Percentiles rank a stretch among this genome's conserved stretches.
These are phyloP conservation scores for Halcyon smyrnensis DNA, from an alignment of 2,797 vertebrate species.

Conservation along the genomic window DNA sequence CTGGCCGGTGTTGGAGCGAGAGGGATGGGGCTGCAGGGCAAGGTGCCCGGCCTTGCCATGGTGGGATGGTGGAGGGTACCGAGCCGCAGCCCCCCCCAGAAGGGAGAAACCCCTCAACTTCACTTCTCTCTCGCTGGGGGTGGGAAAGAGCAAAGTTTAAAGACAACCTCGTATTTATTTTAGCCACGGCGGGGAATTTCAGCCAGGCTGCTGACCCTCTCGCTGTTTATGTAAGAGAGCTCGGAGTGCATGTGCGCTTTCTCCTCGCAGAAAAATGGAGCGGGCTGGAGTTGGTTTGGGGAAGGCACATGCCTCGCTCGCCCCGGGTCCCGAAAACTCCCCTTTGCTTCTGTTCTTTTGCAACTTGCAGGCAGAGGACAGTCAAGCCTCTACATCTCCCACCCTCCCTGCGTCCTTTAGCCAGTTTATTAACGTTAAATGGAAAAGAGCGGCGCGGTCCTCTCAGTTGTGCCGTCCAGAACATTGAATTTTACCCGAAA, in stretches of 20 bases:
- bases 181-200: background rate
- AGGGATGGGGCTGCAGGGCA: background rate
- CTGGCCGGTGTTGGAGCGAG: background rate
- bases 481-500: slow-evolving; percentile 35
- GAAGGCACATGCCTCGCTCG: background rate
- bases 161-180: background rate
- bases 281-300: background rate
- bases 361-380: slow-evolving; percentile 23
- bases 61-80: background rate
- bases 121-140: accelerated
- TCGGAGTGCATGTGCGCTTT: background rate
- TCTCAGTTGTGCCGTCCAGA: background rate
- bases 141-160: background rate
- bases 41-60: background rate
- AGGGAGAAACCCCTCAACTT: background rate
- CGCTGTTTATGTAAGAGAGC: slow-evolving; percentile 45
- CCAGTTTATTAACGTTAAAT: background rate
- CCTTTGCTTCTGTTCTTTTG: slow-evolving; percentile 30
- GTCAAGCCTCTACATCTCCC: background rate
- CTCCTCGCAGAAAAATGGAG: background rate
- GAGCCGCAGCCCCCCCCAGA: background rate
- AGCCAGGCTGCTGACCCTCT: background rate
- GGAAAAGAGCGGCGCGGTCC: background rate
- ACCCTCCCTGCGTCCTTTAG: background rate
- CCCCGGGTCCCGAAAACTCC: background rate